A percentile compares a stretch with the other conserved stretches of the same genome.
Evolutionary conservation across 2,888 invertebrate species (phyloP).

Genomic region (Phragmatobia fuliginosa): DNA sequence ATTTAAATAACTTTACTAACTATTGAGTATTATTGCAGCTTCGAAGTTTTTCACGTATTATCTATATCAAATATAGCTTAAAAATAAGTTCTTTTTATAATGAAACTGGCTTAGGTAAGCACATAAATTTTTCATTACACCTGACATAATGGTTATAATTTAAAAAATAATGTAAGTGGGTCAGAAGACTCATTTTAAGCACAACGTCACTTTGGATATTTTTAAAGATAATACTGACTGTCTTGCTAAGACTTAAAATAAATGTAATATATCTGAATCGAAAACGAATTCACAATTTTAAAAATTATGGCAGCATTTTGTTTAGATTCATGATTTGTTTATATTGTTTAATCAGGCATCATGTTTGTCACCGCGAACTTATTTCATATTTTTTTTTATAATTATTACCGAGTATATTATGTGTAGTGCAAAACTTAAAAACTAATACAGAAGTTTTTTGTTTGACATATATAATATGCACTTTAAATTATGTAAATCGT

Average conservation of each 20-base stretch:
- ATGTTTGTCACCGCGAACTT: neutral
- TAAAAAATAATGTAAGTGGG: neutral
- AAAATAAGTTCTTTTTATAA: neutral
- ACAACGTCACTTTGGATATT: neutral
- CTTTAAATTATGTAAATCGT: no score
- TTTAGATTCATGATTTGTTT: neutral
- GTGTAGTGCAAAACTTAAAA: neutral
- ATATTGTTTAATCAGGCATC: neutral
- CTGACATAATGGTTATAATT: neutral
- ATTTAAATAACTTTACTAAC: neutral
- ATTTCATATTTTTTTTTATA: neutral
- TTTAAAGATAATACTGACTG: neutral
- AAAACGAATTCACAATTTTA: neutral
- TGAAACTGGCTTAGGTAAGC: neutral
- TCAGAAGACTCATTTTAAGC: neutral
- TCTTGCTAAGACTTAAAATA: neutral
- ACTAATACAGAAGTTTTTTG: no score
- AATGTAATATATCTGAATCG: neutral
- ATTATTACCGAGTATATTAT: neutral
- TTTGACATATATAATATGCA: no score
- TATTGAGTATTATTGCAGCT: neutral
- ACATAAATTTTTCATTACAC: neutral
- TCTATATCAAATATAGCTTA: neutral
- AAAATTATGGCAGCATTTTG: neutral
- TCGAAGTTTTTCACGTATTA: neutral